Base-by-base conservation (phyloP, 1,140 invertebrate genomes). In the Helicoverpa armigera region DNA sequence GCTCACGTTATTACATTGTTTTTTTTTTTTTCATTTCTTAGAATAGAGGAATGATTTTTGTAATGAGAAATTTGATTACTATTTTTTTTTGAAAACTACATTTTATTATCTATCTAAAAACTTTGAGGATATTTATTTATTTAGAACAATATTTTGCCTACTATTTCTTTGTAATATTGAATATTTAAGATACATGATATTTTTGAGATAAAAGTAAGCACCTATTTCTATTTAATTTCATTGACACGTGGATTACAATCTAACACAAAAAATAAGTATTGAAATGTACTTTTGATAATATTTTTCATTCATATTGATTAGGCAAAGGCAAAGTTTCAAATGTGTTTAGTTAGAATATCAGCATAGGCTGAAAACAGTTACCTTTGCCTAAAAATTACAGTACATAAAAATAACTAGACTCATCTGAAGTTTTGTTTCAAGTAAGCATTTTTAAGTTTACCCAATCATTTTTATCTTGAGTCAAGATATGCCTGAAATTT, bases 11-110 rank as follows among this genome's bases (percentile, higher is more conserved):
- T 72, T 54, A 72, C 31, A 18, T 51, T 56, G 9, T 7, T 12
- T 18, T 23, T 10, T 48, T 70, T 53, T 53, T 69, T 18, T 12
- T 29, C 14, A 54, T 14, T 72, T 53, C 16, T 3, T 31, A 53
- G 9, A 72, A 51, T 29, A 23, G 53, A 72, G 69, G 50, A 53
- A 53, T 72, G 48, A 72, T 54, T 72, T 23, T 69, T 67, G 35
- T 67, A 69, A 51, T 69, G 65, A 50, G 43, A 43, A 69, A 69
- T 18, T 69, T 50, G 65, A 69, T 31, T n/a, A n/a, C n/a, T n/a
- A n/a, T n/a, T n/a, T n/a, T 23, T 51, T 79, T 48, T 18, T 48
- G 43, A 53, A 70, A 12, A 51, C 35, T 9, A 35, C 9, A 18
- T 18, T 48, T 67, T 67, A 18, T 51, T 43, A 0, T 61, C 35